phyloP scores from a whole-genome alignment of 2,797 vertebrate species.

The Chelmon rostratus region DNA sequence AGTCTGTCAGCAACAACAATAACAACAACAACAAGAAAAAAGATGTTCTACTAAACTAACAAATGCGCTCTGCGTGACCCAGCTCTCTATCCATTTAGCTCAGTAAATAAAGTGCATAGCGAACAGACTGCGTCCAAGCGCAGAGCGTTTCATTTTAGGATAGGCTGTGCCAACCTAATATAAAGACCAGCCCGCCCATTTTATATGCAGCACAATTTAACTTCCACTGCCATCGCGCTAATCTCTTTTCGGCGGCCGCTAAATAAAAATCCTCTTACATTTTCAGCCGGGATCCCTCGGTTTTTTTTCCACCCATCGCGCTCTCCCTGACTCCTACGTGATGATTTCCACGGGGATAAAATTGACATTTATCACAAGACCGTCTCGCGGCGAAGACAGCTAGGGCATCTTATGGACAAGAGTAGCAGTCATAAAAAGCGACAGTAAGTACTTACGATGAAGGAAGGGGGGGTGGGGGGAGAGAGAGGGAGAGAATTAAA shows the following conservation, averaged over 20 bases:
- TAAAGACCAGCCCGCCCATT: constrained; percentile 93
- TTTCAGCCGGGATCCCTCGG: constrained; percentile 75
- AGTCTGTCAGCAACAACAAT: constrained; percentile 75
- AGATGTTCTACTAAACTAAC: constrained; percentile 73
- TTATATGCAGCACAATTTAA: constrained; percentile 96
- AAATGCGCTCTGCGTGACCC: constrained; percentile 76
- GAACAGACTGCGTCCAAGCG: constrained; percentile 91
- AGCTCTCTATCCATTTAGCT: constrained; percentile 77
- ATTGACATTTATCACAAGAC: constrained; percentile 65
- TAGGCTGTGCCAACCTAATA: constrained; percentile 91
- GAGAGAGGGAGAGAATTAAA: background rate
- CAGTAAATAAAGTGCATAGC: constrained; percentile 90
- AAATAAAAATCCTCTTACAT: constrained; percentile 91
- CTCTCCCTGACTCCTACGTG: constrained; percentile 69
- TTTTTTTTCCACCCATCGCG: constrained; percentile 41
- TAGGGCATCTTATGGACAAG: constrained; percentile 35
- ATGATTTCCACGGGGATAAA: constrained; percentile 66
- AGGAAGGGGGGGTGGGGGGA: too few relatives aligned
- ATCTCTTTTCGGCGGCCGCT: constrained; percentile 89
- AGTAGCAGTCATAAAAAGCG: constrained; percentile 40
- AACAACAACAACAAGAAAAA: constrained; percentile 5
- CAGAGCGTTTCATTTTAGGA: constrained; percentile 92
- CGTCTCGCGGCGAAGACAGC: constrained; percentile 38
- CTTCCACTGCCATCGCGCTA: constrained; percentile 91
- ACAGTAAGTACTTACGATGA: constrained; percentile 58